Conservation (phyloP, 2,113 vertebrate genomes). For the Abramis brama region DNA sequence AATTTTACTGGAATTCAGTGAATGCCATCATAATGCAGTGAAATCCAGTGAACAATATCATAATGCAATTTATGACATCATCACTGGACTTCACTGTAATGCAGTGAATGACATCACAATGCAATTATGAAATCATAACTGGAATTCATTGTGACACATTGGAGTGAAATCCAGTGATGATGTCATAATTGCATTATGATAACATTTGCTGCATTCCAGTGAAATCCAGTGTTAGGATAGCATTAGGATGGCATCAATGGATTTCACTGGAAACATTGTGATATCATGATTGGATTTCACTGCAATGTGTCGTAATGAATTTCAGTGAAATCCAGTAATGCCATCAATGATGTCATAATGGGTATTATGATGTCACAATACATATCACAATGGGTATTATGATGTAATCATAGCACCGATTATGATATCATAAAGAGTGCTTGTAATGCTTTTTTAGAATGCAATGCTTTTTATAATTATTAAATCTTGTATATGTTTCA, state of each 20-base stretch:
- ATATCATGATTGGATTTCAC: background rate
- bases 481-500: background rate
- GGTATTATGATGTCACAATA: background rate
- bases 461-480: background rate
- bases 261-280: background rate
- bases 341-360: background rate
- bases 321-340: background rate
- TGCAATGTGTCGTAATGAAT: background rate
- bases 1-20: background rate
- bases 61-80: too few species aligned
- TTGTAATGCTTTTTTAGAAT: background rate
- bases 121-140: too few species aligned
- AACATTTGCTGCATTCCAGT: background rate
- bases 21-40: background rate
- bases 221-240: background rate
- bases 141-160: too few species aligned
- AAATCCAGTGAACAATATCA: background rate
- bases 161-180: too few species aligned
- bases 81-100: background rate
- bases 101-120: too few species aligned
- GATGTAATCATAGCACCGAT: background rate
- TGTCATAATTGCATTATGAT: too few species aligned
- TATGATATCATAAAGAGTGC: background rate
- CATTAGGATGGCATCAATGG: background rate
- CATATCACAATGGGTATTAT: too few species aligned